Conservation (phyloP, 2,797 vertebrate species). For the Sebastes alutus region DNA sequence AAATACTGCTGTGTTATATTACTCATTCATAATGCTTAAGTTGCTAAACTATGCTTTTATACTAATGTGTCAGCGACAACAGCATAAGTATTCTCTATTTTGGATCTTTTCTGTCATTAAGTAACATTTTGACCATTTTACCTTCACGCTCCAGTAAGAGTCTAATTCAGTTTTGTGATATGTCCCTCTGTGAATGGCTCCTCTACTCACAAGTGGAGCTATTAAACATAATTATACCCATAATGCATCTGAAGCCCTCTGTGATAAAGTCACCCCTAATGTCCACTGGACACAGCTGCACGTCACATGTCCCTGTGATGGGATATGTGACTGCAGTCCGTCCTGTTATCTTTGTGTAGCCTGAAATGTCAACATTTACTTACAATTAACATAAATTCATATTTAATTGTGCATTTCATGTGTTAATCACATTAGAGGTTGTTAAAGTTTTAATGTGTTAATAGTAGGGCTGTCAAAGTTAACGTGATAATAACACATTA, state of each 20-base stretch:
- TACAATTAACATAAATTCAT: neutral
- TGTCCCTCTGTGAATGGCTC: constrained; percentile 6
- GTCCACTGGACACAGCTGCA: constrained; percentile 23
- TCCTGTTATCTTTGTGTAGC: neutral
- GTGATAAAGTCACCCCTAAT: constrained; percentile 20
- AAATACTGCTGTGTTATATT: neutral
- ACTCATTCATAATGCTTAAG: neutral
- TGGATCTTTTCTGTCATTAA: neutral
- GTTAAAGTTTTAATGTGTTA: neutral
- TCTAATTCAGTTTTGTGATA: neutral
- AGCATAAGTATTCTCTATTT: neutral
- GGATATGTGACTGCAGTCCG: constrained; percentile 5
- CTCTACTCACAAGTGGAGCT: constrained; percentile 11
- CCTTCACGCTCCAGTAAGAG: neutral
- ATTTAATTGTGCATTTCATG: neutral
- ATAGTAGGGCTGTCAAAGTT: neutral
- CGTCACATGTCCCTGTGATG: neutral
- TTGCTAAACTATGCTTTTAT: neutral
- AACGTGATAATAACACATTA: too few species aligned
- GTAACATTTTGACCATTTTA: neutral
- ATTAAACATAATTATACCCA: constrained; percentile 40
- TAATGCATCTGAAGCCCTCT: constrained; percentile 27
- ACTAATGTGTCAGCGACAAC: neutral
- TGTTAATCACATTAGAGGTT: neutral
- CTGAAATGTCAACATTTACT: neutral